Evolutionary conservation across 2,797 vertebrate genomes (phyloP), one percentile per base, ranked within the genome.

Genomic region (Pyrrhura leucotis): DNA sequence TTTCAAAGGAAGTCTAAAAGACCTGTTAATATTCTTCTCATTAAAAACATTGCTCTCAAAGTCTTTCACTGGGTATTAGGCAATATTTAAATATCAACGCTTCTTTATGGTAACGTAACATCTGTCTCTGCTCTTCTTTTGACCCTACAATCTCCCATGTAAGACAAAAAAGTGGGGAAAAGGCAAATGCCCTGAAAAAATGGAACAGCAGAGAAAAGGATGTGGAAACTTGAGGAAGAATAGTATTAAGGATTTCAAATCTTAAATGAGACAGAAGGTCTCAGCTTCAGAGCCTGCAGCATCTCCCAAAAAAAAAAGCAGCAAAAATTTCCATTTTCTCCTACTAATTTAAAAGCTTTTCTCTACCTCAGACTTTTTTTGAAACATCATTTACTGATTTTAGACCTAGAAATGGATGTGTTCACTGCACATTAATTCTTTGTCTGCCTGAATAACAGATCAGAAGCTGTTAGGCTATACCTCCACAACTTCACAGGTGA

Each of bases 401-500:
- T 76, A 91, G 56, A 45, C 22, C 28, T 59, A 85, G 29, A 73
- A 78, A 86, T 10, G 21, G 42, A 86, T 84, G 39, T 72, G 33
- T 90, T 97, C 79, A 66, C 79, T 88, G 51, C 66, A 88, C 69
- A 69, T 96, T 79, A 93, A 88, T 94, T 91, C 85, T 91, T 96
- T 95, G 73, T 91, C 54, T 91, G 48, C 35, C 29, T 81, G 63
- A 75, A 75, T 75, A 95, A 84, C 67, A 87, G 48, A 77, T 71
- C 62, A 81, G 67, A 87, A 95, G 76, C 88, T 94, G 87, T 96
- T 84, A 94, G 89, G 68, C 42, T 84, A 8, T 35, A 94, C 72
- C 93, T 94, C 89, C 82, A 92, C 91, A 93, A 9, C 67, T 96
- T 97, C 95, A 94, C 95, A 88, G 95, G 93, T 93, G 86, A 97